Conservation (phyloP, 2,797 vertebrate genomes). For the Mus minutoides region DNA sequence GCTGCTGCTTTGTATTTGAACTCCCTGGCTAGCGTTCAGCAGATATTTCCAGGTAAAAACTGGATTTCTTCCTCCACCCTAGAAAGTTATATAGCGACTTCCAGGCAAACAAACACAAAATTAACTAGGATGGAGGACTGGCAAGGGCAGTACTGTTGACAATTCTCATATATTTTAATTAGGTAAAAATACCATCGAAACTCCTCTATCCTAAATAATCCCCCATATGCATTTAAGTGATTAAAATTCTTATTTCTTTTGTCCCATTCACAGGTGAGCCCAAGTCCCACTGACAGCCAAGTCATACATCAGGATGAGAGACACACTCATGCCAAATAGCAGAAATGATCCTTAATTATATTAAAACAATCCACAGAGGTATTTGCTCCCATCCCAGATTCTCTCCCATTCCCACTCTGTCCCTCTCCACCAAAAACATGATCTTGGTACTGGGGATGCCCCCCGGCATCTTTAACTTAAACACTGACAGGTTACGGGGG, state of each 20-base stretch:
- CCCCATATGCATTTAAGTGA: conserved; percentile 42
- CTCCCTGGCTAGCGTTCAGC: not conserved
- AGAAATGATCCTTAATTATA: conserved; percentile 77
- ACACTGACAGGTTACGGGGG: conserved; percentile 90
- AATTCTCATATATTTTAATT: conserved; percentile 74
- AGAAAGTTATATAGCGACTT: conserved; percentile 54
- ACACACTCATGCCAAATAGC: conserved; percentile 57
- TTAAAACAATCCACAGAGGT: conserved; percentile 69
- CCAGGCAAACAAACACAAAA: conserved; percentile 75
- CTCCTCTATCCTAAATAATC: conserved; percentile 54
- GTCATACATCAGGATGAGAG: conserved; percentile 65
- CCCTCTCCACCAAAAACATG: conserved; percentile 77
- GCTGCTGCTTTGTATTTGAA: not conserved
- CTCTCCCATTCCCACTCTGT: conserved; percentile 7
- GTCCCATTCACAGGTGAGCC: conserved; percentile 76
- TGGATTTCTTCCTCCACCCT: conserved; percentile 26
- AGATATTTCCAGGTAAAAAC: conserved; percentile 35
- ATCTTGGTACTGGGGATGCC: conserved; percentile 85
- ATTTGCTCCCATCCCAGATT: not conserved
- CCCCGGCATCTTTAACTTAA: conserved; percentile 90
- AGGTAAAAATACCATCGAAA: conserved; percentile 29
- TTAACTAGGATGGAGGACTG: conserved; percentile 70
- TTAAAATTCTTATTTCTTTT: conserved; percentile 68
- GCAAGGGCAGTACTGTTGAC: conserved; percentile 62
- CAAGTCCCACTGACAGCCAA: conserved; percentile 60